Base-by-base conservation (phyloP, 1,140 invertebrate genomes). In the Venturia canescens region DNA sequence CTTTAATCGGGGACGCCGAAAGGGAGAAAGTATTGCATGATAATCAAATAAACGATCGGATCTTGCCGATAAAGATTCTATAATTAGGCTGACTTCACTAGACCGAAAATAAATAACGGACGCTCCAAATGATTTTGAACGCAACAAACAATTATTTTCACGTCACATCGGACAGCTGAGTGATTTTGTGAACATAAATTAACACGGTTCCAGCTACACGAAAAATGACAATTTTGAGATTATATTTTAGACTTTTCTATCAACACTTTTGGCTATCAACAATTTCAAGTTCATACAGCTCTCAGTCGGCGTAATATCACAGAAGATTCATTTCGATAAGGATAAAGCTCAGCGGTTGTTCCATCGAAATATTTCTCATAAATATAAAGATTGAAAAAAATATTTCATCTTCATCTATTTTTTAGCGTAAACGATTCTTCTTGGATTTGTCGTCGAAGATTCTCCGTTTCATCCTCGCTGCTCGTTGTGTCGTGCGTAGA, bases 381-480 rank as follows among this genome's bases (percentile, higher is more conserved):
- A 57, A 18, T 13, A 29, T 13, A n/a, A n/a, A n/a, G 13, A 57
- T 11, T 2, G 5, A 27, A 74, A 53, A 57, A 74, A 74, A 34
- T 15, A 21, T 74, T 27, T 31, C 31, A 80, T 71, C 72, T 48
- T 18, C 27, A 18, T 18, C 67, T 75, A 29, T 79, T 53, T 80
- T 75, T 81, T 15, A 83, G n/a, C 26, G 48, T 50, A 16, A 84
- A 31, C n/a, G 84, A 85, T 70, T 83, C 78, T 23, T 85, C 69
- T 15, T 76, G 66, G 78, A 84, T 84, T 70, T 84, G 80, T 3
- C 44, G 80, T 38, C 85, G 77, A 31, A 86, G 38, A 50, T 79
- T 60, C 78, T 86, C 83, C 27, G 79, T 82, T 74, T 86, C 85
- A 70, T 86, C 85, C n/a, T 84, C 85, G 69, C 85, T 86, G 44